Base-by-base conservation (phyloP, 1,140 invertebrate genomes). In the Lasioglossum albipes region DNA sequence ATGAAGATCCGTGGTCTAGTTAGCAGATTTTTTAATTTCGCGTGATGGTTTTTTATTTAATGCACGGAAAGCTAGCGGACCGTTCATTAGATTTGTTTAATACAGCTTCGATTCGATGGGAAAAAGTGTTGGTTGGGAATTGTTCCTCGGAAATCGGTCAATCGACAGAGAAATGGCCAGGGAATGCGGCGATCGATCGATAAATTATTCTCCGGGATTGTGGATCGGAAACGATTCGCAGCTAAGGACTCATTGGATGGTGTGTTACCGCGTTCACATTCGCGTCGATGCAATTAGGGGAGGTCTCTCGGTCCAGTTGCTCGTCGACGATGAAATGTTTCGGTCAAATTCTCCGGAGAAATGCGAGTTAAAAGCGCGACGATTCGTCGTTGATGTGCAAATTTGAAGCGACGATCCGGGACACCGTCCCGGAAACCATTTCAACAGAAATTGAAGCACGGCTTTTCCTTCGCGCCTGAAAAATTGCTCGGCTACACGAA, bases 121-220 rank as follows among this genome's bases (percentile, higher is more conserved):
- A 16, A 54, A 54, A 54, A 54, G 16, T 54, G 16, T 54, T 16
- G 49, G 54, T 36, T 65, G 45, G 10, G 12, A 49, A 72, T 85
- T 85, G 75, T 79, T 76, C 84, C 77, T 74, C 36, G 62, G 77
- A 65, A 67, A 79, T 69, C 27, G 49, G 22, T 5, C 45, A 20
- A n/a, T 57, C 68, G 72, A 62, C 71, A 22, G 77, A 78, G 75
- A 84, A 84, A 72, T 74, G 71, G 52, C 74, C 80, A 67, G 68
- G 68, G 57, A 68, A 68, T 64, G 66, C 45, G 9, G 65, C 75
- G 79, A 82, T 86, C 84, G 85, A 70, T 87, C 86, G 85, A 84
- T 84, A 84, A 87, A 87, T 87, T 87, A 84, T 87, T 87, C 76
- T 36, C 59, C 27, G 62, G 59, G 72, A 75, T 72, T 52, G 75